Conservation (phyloP, 2,113 vertebrate species). For the Seriola dumerili region DNA sequence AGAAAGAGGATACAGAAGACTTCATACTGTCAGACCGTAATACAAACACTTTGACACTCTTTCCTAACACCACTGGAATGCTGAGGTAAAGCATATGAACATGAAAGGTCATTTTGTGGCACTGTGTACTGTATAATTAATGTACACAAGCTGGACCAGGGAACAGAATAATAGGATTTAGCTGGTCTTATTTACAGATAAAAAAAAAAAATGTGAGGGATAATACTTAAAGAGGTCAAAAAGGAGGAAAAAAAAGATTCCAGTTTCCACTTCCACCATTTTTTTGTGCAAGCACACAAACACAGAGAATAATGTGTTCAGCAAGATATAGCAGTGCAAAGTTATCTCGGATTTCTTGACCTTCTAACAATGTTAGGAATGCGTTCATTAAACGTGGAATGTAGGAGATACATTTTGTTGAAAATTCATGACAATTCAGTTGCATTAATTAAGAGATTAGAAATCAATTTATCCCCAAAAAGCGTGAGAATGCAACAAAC, state of each 20-base stretch:
- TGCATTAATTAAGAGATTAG: constrained; percentile 37
- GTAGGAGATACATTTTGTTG: constrained; percentile 52
- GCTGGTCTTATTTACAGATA: constrained; percentile 76
- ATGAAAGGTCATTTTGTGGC: constrained; percentile 57
- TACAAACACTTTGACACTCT: constrained; percentile 67
- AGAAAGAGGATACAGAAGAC: constrained; percentile 69
- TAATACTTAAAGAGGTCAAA: constrained; percentile 56
- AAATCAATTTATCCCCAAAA: constrained; percentile 53
- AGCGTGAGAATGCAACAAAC: constrained; percentile 55
- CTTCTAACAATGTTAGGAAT: constrained; percentile 64
- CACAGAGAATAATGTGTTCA: constrained; percentile 44
- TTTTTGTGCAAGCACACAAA: constrained; percentile 43
- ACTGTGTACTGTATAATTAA: constrained; percentile 48
- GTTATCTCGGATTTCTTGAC: constrained; percentile 57
- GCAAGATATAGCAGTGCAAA: constrained; percentile 73
- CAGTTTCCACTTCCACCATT: constrained; percentile 51
- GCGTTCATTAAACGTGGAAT: constrained; percentile 71
- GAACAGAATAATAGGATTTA: constrained; percentile 52
- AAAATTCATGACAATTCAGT: constrained; percentile 25
- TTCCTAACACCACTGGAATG: constrained; percentile 71
- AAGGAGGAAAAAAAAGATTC: constrained; percentile 46
- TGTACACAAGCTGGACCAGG: constrained; percentile 54
- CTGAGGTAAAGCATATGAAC: constrained; percentile 76
- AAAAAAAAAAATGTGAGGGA: constrained; percentile 8
- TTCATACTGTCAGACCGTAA: constrained; percentile 63